A percentile compares a stretch with the other conserved stretches of the same genome.
Evolutionary conservation across 92 coral and sea anemone species (phyloP).

Genomic region (Diadumene lineata): DNA sequence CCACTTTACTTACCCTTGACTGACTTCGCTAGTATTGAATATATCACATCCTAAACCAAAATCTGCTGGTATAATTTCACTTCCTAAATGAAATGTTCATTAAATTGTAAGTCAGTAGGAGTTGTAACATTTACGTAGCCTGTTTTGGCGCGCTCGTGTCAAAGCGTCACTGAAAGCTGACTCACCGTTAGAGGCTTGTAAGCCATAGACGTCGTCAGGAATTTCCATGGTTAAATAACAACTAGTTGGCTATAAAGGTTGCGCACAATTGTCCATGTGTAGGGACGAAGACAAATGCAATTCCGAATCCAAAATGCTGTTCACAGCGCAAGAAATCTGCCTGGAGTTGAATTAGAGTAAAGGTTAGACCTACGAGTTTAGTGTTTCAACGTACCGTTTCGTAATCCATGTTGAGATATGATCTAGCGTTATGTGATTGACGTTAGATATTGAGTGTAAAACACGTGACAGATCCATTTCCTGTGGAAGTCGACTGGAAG

Average conservation of each 20-base stretch:
- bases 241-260: background rate
- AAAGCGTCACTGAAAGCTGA: background rate
- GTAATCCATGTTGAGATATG: conserved; percentile 13
- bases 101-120: background rate
- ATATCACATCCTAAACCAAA: conserved; percentile 6
- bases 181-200: conserved; percentile 13
- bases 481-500: conserved; percentile 3
- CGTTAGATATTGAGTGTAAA: background rate
- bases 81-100: background rate
- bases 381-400: too few species aligned
- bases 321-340: too few species aligned
- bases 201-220: conserved; percentile 22
- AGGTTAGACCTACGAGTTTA: too few species aligned
- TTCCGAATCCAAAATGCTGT: too few species aligned
- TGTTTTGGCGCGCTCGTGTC: background rate
- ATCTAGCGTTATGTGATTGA: conserved; percentile 12
- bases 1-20: conserved; percentile 22
- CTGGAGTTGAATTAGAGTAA: too few species aligned
- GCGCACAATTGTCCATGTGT: too few species aligned
- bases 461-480: conserved; percentile 21
- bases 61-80: conserved; percentile 1
- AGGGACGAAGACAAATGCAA: too few species aligned
- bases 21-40: background rate
- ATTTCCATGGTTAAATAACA: conserved; percentile 9
- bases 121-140: background rate